Percentiles rank a stretch among this genome's conserved stretches.
Evolutionary conservation across 1,140 invertebrate species (phyloP).

Genomic region (Bradynema listronoti): DNA sequence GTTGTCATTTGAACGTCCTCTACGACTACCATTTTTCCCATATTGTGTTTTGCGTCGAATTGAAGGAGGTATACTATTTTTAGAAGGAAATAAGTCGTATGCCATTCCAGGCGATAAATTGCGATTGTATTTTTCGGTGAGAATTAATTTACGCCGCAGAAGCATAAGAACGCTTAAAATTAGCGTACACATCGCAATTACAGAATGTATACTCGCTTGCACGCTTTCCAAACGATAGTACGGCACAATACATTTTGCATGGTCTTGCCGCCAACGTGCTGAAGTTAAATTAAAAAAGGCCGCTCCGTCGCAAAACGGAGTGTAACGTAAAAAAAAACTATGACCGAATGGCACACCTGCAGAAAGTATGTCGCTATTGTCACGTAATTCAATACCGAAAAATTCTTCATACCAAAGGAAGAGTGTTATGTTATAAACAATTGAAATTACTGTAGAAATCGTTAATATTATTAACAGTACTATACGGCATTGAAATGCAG

Average conservation of each 20-base stretch:
- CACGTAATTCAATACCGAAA: conserved; percentile 10
- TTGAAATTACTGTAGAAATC: conserved; percentile 19
- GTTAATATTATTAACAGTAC: conserved; percentile 20
- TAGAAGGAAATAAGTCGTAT: too few species aligned
- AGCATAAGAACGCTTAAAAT: conserved; percentile 15
- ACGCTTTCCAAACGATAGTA: conserved; percentile 24
- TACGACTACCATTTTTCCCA: conserved; percentile 1
- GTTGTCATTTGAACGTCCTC: conserved; percentile 1
- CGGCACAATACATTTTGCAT: conserved; percentile 10
- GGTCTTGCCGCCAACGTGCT: conserved; percentile 26
- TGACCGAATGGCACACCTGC: conserved; percentile 37
- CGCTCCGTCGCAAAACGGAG: conserved; percentile 34
- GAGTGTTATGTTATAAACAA: conserved; percentile 27
- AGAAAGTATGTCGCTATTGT: conserved; percentile 22
- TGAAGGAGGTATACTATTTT: too few species aligned
- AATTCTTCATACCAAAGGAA: conserved; percentile 26
- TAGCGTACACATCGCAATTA: conserved; percentile 28
- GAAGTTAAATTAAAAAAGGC: conserved; percentile 42
- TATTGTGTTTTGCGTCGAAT: too few species aligned
- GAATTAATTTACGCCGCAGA: too few species aligned
- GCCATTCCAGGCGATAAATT: too few species aligned
- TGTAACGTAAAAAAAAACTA: conserved; percentile 38
- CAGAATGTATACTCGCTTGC: conserved; percentile 28
- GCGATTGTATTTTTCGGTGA: too few species aligned
- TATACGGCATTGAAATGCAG: conserved; percentile 20